Percentiles rank a stretch among this genome's conserved stretches.
Conservation (phyloP, 1,140 invertebrate genomes). For the Achroia grisella region DNA sequence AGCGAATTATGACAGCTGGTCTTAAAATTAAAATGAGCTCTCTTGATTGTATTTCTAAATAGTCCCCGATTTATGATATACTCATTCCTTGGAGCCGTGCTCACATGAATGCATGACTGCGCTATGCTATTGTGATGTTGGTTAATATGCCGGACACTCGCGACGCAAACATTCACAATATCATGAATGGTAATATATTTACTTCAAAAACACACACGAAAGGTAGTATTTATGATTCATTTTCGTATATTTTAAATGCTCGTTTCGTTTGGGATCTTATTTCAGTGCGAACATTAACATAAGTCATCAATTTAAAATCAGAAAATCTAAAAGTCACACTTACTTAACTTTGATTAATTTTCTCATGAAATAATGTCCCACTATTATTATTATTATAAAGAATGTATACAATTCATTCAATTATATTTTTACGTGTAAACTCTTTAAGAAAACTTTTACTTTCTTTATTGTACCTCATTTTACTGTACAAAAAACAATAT, state of each 20-base stretch:
- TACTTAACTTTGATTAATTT: too few species aligned
- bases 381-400: slow-evolving; percentile 16
- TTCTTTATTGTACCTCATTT: slow-evolving; percentile 28
- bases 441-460: slow-evolving; percentile 18
- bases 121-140: slow-evolving; percentile 50
- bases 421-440: slow-evolving; percentile 36
- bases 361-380: slow-evolving; percentile 44
- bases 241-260: slow-evolving; percentile 40
- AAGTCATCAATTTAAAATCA: neutral
- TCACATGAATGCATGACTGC: slow-evolving; percentile 58
- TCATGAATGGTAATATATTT: slow-evolving; percentile 66
- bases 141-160: slow-evolving; percentile 40
- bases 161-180: slow-evolving; percentile 62
- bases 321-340: too few species aligned
- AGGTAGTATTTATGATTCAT: slow-evolving; percentile 69
- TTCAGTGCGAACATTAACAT: slow-evolving; percentile 19
- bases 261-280: slow-evolving; percentile 44
- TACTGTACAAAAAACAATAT: slow-evolving; percentile 39
- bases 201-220: slow-evolving; percentile 56
- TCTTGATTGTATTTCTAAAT: slow-evolving; percentile 23
- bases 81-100: slow-evolving; percentile 60
- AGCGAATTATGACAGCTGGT: slow-evolving; percentile 65
- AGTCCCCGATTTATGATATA: slow-evolving; percentile 39
- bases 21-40: slow-evolving; percentile 1
- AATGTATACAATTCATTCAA: slow-evolving; percentile 38